Conservation (phyloP, 2,797 vertebrate genomes). For the Chromis chromis region DNA sequence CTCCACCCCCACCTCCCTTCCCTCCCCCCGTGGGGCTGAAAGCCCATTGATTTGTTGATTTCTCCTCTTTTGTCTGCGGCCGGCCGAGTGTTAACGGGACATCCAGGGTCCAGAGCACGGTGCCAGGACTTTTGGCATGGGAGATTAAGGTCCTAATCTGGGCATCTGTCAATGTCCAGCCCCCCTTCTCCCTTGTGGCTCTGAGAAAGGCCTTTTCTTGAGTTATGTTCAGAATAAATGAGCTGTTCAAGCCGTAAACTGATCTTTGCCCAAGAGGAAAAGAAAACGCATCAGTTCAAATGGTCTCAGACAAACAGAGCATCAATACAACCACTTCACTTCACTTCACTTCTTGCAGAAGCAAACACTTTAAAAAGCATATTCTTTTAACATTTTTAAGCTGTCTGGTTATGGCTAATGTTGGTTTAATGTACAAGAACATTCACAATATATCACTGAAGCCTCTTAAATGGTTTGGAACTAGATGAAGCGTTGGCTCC, state of each 20-base stretch:
- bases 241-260: slow-evolving; percentile 12
- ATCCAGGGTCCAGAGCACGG: slow-evolving; percentile 67
- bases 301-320: too few species aligned
- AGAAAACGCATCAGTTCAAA: background rate
- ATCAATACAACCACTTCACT: too few species aligned
- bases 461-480: too few species aligned
- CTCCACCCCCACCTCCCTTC: slow-evolving; percentile 41
- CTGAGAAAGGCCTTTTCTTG: slow-evolving; percentile 15
- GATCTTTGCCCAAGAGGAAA: background rate
- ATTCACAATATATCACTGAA: too few species aligned
- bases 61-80: slow-evolving; percentile 78
- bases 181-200: slow-evolving; percentile 29
- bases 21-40: slow-evolving; percentile 62
- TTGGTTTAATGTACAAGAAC: too few species aligned
- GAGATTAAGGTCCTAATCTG: slow-evolving; percentile 76
- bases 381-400: too few species aligned
- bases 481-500: too few species aligned
- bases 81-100: slow-evolving; percentile 72
- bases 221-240: slow-evolving; percentile 15
- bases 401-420: too few species aligned
- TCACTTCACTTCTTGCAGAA: too few species aligned
- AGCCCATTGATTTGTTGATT: slow-evolving; percentile 84
- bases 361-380: too few species aligned
- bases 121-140: slow-evolving; percentile 78
- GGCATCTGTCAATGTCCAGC: slow-evolving; percentile 74